phyloP scores from a whole-genome alignment of 2,888 invertebrate genomes.

The Graphium colonna region DNA sequence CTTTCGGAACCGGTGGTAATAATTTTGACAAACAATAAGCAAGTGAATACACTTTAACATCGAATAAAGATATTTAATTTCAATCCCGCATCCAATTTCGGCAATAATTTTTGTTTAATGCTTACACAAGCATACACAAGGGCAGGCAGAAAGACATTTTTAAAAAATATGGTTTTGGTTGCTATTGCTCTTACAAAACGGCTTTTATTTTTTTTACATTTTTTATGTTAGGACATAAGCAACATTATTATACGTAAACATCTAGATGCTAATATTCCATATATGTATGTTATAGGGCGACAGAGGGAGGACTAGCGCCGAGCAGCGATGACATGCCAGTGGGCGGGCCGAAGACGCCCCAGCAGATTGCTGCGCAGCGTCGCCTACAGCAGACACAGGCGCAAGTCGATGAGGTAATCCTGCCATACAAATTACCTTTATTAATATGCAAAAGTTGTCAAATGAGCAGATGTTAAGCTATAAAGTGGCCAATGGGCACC shows the following conservation, averaged over 20 bases:
- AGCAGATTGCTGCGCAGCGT: conserved; percentile 91
- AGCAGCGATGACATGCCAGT: conserved; percentile 87
- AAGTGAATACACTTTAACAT: too few species aligned
- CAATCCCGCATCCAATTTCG: too few species aligned
- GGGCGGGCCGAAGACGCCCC: conserved; percentile 92
- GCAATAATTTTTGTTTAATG: background rate
- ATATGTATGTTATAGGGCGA: too few species aligned
- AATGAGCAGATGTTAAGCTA: too few species aligned
- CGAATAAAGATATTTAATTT: too few species aligned
- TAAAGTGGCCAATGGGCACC: too few species aligned
- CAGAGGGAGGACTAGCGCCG: conserved; percentile 84
- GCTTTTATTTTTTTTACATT: background rate
- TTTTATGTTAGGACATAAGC: background rate
- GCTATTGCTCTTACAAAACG: background rate
- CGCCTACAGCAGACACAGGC: conserved; percentile 92
- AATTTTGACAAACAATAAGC: too few species aligned
- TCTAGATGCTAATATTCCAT: conserved; percentile 9
- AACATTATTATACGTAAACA: too few species aligned
- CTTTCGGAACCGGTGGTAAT: too few species aligned
- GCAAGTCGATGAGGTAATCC: conserved; percentile 87
- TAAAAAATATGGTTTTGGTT: background rate
- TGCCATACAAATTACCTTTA: too few species aligned
- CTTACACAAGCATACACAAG: background rate
- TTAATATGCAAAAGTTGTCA: too few species aligned
- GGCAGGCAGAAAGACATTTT: background rate